Evolutionary conservation across 2,888 invertebrate genomes (phyloP), one percentile per base, ranked within the genome.

Genomic region (Lasioglossum zephyrum): DNA sequence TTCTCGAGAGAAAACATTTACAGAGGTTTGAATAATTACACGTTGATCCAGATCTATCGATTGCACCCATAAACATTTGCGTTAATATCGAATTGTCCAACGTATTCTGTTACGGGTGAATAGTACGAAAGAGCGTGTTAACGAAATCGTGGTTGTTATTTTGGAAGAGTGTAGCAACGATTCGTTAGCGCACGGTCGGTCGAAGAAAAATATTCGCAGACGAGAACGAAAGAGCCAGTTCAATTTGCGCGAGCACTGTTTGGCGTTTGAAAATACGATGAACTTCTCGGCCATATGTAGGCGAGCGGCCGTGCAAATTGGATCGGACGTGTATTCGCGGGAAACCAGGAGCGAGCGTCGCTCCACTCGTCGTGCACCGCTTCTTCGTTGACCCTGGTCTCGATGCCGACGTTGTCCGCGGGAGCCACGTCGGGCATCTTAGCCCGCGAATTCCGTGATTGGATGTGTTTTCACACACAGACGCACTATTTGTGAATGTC

Each of bases 391-490:
- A 72, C 83, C 85, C 75, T 79, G 87, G 73, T 79, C 81, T 82
- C 82, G 85, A 86, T 88, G 89, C 86, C 89, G 89, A 90, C 85
- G 89, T 87, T 86, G 84, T 81, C 85, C 79, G 69, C 79, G 70
- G 73, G 73, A 86, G 82, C 87, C 90, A 91, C 89, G 90, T 91
- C 90, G 91, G 91, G 91, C 91, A 91, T 91, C 72, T 92, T 92
- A 92, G 89, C 87, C 86, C 87, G 83, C 86, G 88, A 85, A 85
- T 84, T 88, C 87, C 89, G 85, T 85, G 84, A 83, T 83, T 77
- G 79, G 82, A 84, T 74, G 80, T 78, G 26, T 77, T 81, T 36
- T 77, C 82, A 31, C 73, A 78, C 57, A 81, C 74, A 79, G 57
- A 75, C 41, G 39, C 77, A 79, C 72, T 47, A 53, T 16, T n/a